These are phyloP conservation scores for Microtus richardsoni DNA, from an alignment of 2,113 vertebrate genomes.

Conservation along the genomic window DNA sequence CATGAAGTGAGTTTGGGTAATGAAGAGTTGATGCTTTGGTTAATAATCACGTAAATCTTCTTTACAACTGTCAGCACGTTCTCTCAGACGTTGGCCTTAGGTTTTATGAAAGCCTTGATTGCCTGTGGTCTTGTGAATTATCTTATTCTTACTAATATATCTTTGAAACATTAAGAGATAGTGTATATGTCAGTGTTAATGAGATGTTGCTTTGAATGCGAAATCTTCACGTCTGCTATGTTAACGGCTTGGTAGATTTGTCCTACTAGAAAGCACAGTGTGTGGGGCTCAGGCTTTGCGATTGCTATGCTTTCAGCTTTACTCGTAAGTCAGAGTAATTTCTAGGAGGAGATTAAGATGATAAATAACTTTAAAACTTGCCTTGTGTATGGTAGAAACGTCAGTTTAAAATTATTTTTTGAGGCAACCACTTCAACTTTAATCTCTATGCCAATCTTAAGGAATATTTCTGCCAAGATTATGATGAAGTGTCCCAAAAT, in stretches of 20 bases:
- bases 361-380: slow-evolving; percentile 56
- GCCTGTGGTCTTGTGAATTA: neutral
- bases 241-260: neutral
- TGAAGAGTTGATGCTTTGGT: neutral
- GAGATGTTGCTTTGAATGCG: neutral
- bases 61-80: neutral
- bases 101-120: neutral
- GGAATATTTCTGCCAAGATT: slow-evolving; percentile 39
- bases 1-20: neutral
- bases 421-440: neutral
- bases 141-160: slow-evolving; percentile 36
- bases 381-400: slow-evolving; percentile 50
- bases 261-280: neutral
- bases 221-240: neutral
- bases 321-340: slow-evolving; percentile 27
- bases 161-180: neutral
- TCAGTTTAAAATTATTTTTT: slow-evolving; percentile 64
- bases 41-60: neutral
- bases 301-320: slow-evolving; percentile 52
- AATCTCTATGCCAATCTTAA: slow-evolving; percentile 55
- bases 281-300: neutral
- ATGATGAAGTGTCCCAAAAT: neutral
- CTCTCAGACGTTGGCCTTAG: neutral
- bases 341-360: slow-evolving; percentile 64
- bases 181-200: neutral